These are phyloP conservation scores for Myripristis murdjan DNA, from an alignment of 2,797 vertebrate genomes.

Conservation along the genomic window DNA sequence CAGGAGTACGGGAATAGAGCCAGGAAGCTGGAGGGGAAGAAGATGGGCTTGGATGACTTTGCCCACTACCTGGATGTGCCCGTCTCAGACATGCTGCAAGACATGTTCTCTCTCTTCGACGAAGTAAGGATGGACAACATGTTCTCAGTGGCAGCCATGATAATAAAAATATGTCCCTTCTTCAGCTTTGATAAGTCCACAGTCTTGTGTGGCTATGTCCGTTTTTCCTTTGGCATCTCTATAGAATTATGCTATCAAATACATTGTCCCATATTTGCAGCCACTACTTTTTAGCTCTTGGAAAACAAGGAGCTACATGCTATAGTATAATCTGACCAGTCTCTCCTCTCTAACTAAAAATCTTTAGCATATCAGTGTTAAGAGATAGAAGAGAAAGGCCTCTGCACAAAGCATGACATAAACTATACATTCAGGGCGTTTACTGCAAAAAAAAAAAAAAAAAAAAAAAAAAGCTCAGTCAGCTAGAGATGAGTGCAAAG, in stretches of 20 bases:
- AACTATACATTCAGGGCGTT: too few species aligned
- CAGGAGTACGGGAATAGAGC: slow-evolving; percentile 87
- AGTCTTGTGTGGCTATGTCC: background rate
- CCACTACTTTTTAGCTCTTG: background rate
- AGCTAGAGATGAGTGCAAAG: too few species aligned
- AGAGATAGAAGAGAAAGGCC: too few species aligned
- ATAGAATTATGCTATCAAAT: too few species aligned
- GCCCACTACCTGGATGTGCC: slow-evolving; percentile 90
- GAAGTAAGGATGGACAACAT: slow-evolving; percentile 85
- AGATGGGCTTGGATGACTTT: slow-evolving; percentile 86
- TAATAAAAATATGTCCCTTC: too few species aligned
- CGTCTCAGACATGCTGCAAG: slow-evolving; percentile 88
- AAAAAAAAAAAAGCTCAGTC: too few species aligned
- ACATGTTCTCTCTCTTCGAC: slow-evolving; percentile 94
- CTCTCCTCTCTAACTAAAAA: too few species aligned
- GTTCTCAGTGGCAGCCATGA: background rate
- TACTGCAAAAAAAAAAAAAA: too few species aligned
- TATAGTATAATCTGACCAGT: background rate
- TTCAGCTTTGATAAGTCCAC: too few species aligned
- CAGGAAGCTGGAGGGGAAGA: slow-evolving; percentile 83
- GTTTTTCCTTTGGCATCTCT: too few species aligned
- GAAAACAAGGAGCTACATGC: background rate
- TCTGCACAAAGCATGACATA: too few species aligned
- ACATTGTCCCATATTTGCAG: background rate
- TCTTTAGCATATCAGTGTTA: too few species aligned